Evolutionary conservation across 1,140 invertebrate species (phyloP), one percentile per base, ranked within the genome.

Genomic region (Thalassaphorura encarpata): DNA sequence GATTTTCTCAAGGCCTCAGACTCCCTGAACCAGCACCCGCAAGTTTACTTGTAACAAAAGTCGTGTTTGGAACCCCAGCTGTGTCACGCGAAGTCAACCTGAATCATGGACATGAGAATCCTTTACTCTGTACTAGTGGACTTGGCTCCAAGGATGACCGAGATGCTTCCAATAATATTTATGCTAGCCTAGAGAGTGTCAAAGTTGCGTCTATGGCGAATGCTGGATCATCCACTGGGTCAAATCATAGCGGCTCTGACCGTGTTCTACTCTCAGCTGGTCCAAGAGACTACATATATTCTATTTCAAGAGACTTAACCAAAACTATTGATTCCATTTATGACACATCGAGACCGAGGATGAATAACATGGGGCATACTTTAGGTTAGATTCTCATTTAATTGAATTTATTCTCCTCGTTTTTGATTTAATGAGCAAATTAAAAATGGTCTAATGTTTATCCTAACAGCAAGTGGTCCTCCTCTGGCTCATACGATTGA

Each of bases 311-410:
- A 62, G 63, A 65, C 51, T 56, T 65, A 36, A 62, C 63, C 18
- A 62, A 62, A 54, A 62, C 63, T 28, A 65, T 65, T 55, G 63
- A 65, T 61, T 65, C 63, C 52, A 65, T 65, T 46, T 65, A 65
- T 36, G 63, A 65, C 56, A 56, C 63, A 13, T 62, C 63, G 16
- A 48, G 63, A 56, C 58, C 60, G 16, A 31, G 63, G n/a, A 61
- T 52, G 47, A 63, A 56, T 42, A 65, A 65, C 50, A 47, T 62
- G 28, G 50, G 56, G n/a, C 63, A 65, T 45, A 58, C 54, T 21
- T 60, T 65, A 21, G 63, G 63, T 64, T 39, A 58, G 48, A 19
- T 18, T 46, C 31, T 16, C 36, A 23, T 54, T 4, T 29, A 23
- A 2, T 21, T 27, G 11, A 40, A 41, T 29, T 48, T 49, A 5